These are phyloP conservation scores for Dione vanillae DNA, from an alignment of 2,888 invertebrate species.

Conservation along the genomic window DNA sequence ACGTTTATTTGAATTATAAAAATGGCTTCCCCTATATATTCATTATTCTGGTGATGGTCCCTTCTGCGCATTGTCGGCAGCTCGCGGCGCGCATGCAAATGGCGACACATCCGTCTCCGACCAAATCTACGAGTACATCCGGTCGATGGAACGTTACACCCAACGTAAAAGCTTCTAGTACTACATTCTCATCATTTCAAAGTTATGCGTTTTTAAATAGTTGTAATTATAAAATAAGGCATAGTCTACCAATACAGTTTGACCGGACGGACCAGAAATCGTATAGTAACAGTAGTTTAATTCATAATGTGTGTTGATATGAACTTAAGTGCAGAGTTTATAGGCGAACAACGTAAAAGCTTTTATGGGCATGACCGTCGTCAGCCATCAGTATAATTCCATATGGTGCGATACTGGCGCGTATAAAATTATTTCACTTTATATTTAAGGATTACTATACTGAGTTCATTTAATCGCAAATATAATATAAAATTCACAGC, in stretches of 20 bases:
- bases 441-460: conserved; percentile 15
- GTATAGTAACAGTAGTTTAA: conserved; percentile 23
- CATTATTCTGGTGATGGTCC: conserved; percentile 52
- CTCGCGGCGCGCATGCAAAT: conserved; percentile 74
- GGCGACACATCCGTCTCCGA: conserved; percentile 72
- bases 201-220: not conserved
- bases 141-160: conserved; percentile 56
- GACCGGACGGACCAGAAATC: conserved; percentile 18
- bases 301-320: conserved; percentile 38
- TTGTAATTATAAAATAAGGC: conserved; percentile 4
- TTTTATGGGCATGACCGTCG: conserved; percentile 75
- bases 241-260: conserved; percentile 6
- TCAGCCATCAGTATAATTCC: conserved; percentile 61
- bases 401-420: conserved; percentile 75
- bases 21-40: conserved; percentile 45
- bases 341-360: conserved; percentile 67
- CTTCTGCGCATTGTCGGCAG: conserved; percentile 56
- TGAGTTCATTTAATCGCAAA: conserved; percentile 17
- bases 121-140: conserved; percentile 71
- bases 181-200: conserved; percentile 27
- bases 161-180: conserved; percentile 48
- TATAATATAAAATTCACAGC: not conserved
- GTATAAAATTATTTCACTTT: conserved; percentile 51
- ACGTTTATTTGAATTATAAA: conserved; percentile 20
- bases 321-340: conserved; percentile 55